Evolutionary conservation across 1,140 invertebrate species (phyloP).

Genomic region (Apis dorsata): DNA sequence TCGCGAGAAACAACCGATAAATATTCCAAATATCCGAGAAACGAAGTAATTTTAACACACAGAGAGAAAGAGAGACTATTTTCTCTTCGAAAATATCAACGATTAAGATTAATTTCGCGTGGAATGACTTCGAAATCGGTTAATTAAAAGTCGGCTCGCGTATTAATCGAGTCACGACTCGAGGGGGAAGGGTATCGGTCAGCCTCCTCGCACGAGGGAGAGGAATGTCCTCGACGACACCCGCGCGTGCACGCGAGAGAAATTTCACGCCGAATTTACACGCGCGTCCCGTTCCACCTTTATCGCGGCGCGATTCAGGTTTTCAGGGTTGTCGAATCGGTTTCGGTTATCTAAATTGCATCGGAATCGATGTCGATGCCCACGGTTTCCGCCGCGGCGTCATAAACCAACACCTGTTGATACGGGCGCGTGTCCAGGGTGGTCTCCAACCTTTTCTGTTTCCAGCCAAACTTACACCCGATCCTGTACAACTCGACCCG

Average conservation of each 20-base stretch:
- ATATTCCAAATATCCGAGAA: no score
- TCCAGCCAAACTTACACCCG: no score
- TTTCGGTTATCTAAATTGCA: constrained; percentile 80
- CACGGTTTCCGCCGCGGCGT: constrained; percentile 71
- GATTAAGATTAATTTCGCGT: no score
- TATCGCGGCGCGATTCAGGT: constrained; percentile 67
- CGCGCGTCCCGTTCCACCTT: constrained; percentile 51
- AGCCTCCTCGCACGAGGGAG: constrained; percentile 28
- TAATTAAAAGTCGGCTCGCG: constrained; percentile 2
- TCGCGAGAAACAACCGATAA: no score
- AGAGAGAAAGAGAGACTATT: no score
- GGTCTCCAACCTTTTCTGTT: constrained; percentile 41
- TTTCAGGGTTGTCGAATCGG: constrained; percentile 74
- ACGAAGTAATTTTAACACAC: no score
- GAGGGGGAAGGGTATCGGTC: constrained; percentile 6
- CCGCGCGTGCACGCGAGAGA: constrained; percentile 54
- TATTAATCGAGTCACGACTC: constrained; percentile 15
- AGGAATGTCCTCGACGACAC: constrained; percentile 13
- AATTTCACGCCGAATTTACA: constrained; percentile 53
- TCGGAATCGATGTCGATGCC: constrained; percentile 78
- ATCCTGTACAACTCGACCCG: no score
- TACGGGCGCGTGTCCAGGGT: constrained; percentile 65
- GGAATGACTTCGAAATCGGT: not conserved
- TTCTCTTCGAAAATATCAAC: no score
- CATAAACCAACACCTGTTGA: constrained; percentile 78